Percentiles rank a stretch among this genome's conserved stretches.
Conservation (phyloP, 1,140 invertebrate genomes). For the Platyura marginata region DNA sequence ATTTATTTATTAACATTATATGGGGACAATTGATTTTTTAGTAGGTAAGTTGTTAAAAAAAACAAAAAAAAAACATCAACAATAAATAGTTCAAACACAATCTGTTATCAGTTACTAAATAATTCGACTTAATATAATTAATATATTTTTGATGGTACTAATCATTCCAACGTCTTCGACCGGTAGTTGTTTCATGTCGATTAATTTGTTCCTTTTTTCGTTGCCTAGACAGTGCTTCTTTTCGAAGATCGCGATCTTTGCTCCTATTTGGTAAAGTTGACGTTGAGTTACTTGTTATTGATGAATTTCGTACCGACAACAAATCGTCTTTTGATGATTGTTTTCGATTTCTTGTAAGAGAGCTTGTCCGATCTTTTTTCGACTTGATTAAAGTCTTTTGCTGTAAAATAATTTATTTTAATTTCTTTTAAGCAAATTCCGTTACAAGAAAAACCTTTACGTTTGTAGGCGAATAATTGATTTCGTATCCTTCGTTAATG, state of each 20-base stretch:
- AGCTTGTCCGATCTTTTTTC: conserved; percentile 12
- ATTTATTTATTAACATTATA: no score
- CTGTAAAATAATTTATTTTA: neutral
- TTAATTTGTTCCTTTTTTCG: neutral
- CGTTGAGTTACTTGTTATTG: conserved; percentile 12
- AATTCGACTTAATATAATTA: neutral
- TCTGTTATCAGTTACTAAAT: neutral
- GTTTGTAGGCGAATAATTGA: conserved; percentile 56
- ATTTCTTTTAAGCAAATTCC: neutral
- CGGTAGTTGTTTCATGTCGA: neutral
- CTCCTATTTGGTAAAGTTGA: conserved; percentile 12
- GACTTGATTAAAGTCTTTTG: neutral
- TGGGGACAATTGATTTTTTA: no score
- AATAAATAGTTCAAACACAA: no score
- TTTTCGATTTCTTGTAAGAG: conserved; percentile 13
- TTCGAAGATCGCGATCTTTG: neutral
- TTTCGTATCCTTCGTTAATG: conserved; percentile 50
- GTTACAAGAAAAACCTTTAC: conserved; percentile 24
- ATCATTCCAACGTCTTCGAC: neutral
- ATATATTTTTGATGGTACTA: neutral
- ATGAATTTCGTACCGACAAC: conserved; percentile 10
- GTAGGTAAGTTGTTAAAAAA: no score
- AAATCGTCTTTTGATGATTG: conserved; percentile 15
- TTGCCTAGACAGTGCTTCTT: neutral
- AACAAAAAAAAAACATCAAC: no score